phyloP scores from a whole-genome alignment of 2,113 vertebrate genomes.

The Chloropsis hardwickii region DNA sequence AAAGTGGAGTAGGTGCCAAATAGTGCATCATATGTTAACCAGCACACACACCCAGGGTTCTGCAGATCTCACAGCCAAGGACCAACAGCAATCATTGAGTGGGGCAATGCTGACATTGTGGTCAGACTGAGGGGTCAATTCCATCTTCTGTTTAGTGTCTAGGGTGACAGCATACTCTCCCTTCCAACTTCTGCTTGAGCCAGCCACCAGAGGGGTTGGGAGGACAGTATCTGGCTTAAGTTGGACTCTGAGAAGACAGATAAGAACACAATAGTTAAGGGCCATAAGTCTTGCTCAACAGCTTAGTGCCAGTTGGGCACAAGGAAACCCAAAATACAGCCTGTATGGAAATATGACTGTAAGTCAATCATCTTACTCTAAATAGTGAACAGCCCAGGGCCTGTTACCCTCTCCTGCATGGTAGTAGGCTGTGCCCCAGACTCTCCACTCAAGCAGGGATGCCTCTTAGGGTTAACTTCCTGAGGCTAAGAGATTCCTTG shows the following conservation, averaged over 20 bases:
- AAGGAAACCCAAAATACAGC: neutral
- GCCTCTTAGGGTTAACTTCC: neutral
- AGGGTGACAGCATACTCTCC: neutral
- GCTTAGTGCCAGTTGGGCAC: neutral
- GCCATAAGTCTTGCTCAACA: neutral
- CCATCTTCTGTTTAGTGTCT: neutral
- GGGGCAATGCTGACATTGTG: neutral
- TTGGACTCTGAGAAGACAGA: neutral
- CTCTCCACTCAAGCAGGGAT: neutral
- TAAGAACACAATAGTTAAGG: neutral
- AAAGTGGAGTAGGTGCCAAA: neutral
- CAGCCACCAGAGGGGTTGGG: neutral
- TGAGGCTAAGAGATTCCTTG: neutral
- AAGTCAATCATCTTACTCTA: neutral
- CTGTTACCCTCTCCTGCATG: neutral
- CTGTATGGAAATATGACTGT: neutral
- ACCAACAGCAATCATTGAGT: neutral
- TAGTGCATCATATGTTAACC: neutral
- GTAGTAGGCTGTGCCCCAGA: neutral
- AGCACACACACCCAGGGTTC: neutral
- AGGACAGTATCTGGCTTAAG: neutral
- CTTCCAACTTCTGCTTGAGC: neutral
- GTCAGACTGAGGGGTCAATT: neutral
- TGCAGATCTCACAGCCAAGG: neutral
- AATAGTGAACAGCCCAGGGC: neutral